Base-by-base conservation (phyloP, 2,888 invertebrate species). In the Stenolophus ochropezus region DNA sequence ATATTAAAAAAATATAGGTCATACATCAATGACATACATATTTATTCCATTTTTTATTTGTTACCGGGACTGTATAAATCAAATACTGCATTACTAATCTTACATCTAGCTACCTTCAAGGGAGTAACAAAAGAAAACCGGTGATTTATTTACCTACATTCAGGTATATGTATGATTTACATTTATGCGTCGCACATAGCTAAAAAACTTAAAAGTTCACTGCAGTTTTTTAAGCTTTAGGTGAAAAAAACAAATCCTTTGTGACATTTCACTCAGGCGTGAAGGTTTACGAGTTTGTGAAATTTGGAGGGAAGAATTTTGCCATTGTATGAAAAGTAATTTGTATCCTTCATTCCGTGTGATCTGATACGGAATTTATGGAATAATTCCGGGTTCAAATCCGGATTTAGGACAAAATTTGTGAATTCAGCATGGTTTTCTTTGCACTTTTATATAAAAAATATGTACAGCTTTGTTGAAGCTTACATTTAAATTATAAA, bases 1-100 rank as follows among this genome's bases (percentile, higher is more conserved):
- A n/a, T n/a, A n/a, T n/a, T n/a, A n/a, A n/a, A n/a, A n/a, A 42
- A 42, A 42, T 42, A 42, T 42, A 2, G 33, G 8, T 42, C 33
- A 42, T 42, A 42, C 8, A 42, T 33, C 8, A 33, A 33, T 42
- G 8, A 42, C n/a, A n/a, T n/a, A n/a, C n/a, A n/a, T 21, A 20
- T 56, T 56, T 33, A 33, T 69, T 69, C 16, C 33, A 16, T 16
- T 27, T 5, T 27, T 8, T 16, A 33, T 69, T 33, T 18, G 20
- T 5, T n/a, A n/a, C 11, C 3, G 65, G 14, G 65, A 65, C 16
- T 69, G 20, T 69, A 21, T 6, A 61, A 61, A 51, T 25, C n/a
- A 61, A 61, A 51, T 49, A 78, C 47, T 61, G 61, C 61, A 69
- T 69, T 71, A 79, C 79, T 79, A 79, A 79, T 53, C 78, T 77